These are phyloP conservation scores for Pantala flavescens DNA, from an alignment of 1,140 invertebrate species.

Conservation along the genomic window DNA sequence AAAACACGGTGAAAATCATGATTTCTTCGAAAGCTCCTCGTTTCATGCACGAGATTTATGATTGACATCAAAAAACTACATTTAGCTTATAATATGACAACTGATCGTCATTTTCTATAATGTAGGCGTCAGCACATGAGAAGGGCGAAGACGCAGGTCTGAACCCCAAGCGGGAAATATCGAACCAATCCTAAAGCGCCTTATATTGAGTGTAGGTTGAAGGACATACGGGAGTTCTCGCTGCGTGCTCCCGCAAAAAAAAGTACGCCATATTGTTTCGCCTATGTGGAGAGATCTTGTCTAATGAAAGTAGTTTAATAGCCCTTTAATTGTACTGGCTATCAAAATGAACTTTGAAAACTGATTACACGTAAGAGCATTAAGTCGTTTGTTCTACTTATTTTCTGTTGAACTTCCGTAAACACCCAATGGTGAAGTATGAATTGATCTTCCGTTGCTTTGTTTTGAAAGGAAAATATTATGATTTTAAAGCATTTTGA, in stretches of 20 bases:
- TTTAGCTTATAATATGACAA: background rate
- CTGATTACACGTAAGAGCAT: too few relatives aligned
- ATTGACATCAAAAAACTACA: background rate
- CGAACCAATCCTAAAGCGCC: background rate
- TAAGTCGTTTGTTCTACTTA: too few relatives aligned
- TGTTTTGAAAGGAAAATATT: background rate
- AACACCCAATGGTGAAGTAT: background rate
- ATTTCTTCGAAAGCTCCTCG: background rate
- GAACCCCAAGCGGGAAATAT: constrained; percentile 8
- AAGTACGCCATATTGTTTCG: constrained; percentile 9
- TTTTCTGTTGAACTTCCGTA: too few relatives aligned
- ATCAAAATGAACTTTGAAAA: background rate
- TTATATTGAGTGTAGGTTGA: constrained; percentile 6
- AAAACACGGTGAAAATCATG: background rate
- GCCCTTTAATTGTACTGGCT: background rate
- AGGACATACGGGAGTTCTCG: constrained; percentile 7
- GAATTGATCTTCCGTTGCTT: background rate
- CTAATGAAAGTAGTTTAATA: background rate
- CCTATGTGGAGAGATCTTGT: constrained; percentile 4
- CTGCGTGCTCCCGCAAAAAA: constrained; percentile 5
- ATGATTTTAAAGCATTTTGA: background rate
- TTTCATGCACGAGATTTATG: background rate
- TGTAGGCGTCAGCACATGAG: constrained; percentile 7
- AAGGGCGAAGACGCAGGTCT: background rate
- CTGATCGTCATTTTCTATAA: background rate